Percentiles rank a stretch among this genome's conserved stretches.
These are phyloP conservation scores for Mactromeris polynyma DNA, from an alignment of 2,888 invertebrate genomes.

Conservation along the genomic window DNA sequence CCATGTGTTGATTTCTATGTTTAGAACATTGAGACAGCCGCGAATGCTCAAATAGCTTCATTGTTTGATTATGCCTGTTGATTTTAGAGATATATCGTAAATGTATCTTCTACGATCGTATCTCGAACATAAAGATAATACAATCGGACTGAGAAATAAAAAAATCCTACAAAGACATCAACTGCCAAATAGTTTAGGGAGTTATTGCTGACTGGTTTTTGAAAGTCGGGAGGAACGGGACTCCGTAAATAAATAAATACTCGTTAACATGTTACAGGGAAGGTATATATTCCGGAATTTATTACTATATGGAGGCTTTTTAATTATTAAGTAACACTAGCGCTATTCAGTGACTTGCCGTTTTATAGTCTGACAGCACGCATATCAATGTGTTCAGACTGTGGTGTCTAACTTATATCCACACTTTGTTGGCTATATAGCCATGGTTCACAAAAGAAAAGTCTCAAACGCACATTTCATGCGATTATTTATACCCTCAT, in stretches of 20 bases:
- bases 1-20: background rate
- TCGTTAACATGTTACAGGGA: background rate
- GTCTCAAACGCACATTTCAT: too few relatives aligned
- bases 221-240: background rate
- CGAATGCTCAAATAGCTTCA: background rate
- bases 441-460: too few relatives aligned
- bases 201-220: background rate
- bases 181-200: background rate
- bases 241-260: background rate
- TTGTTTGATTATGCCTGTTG: background rate
- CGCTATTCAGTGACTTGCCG: background rate
- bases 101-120: background rate
- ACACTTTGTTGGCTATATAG: too few relatives aligned
- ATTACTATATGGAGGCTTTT: background rate
- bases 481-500: too few relatives aligned
- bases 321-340: background rate
- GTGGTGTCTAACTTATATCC: too few relatives aligned
- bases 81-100: background rate
- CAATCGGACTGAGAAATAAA: background rate
- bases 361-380: too few relatives aligned
- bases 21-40: background rate
- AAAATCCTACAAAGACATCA: constrained; percentile 3
- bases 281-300: background rate
- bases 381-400: too few relatives aligned
- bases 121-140: constrained; percentile 1